These are phyloP conservation scores for Subanguina moxae DNA, from an alignment of 1,140 invertebrate species.

Conservation along the genomic window DNA sequence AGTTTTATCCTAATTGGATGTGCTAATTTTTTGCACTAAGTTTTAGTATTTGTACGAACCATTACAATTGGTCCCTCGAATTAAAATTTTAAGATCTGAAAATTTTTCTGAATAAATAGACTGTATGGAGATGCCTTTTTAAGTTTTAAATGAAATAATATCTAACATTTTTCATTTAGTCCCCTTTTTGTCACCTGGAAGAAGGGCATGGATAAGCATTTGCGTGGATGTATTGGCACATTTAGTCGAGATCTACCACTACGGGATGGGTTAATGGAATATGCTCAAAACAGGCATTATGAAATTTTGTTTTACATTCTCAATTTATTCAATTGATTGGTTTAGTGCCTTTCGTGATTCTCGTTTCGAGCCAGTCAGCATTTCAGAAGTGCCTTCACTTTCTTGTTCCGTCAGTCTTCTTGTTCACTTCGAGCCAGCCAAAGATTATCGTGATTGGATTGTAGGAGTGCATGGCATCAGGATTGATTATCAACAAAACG, in stretches of 20 bases:
- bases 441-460: conserved; percentile 92
- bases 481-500: conserved; percentile 93
- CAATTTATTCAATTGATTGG: conserved; percentile 1
- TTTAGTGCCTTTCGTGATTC: conserved; percentile 91
- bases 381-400: conserved; percentile 84
- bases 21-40: too few species aligned
- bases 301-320: neutral
- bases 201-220: conserved; percentile 59
- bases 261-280: conserved; percentile 63
- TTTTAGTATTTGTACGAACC: too few species aligned
- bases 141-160: conserved; percentile 17
- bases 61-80: too few species aligned
- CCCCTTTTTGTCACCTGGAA: conserved; percentile 65
- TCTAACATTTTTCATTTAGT: conserved; percentile 50
- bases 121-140: too few species aligned
- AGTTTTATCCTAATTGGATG: too few species aligned
- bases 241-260: conserved; percentile 61
- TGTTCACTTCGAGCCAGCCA: conserved; percentile 87
- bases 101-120: too few species aligned
- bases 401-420: conserved; percentile 93
- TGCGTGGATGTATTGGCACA: conserved; percentile 64
- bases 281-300: conserved; percentile 60
- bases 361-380: conserved; percentile 87
- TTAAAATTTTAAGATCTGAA: too few species aligned
- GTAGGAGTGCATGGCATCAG: conserved; percentile 93